A percentile compares a stretch with the other conserved stretches of the same genome.
Evolutionary conservation across 2,797 vertebrate genomes (phyloP).

Genomic region (Enteromius trimaculatus): DNA sequence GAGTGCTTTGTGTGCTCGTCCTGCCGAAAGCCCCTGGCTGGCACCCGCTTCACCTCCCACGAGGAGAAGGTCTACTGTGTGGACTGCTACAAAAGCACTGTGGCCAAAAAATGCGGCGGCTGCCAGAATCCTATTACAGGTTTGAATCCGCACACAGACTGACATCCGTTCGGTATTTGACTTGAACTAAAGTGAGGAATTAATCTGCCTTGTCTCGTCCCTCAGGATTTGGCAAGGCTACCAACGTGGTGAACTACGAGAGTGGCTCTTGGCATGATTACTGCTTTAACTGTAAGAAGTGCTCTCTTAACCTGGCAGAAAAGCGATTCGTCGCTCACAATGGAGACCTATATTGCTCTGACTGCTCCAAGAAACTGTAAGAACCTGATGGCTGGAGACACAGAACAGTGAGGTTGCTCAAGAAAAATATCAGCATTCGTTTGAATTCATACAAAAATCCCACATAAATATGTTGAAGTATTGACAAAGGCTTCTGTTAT

Average conservation of each 20-base stretch:
- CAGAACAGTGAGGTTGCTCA: neutral
- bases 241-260: slow-evolving; percentile 95
- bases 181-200: slow-evolving; percentile 23
- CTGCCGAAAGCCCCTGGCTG: slow-evolving; percentile 89
- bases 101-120: slow-evolving; percentile 93
- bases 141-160: slow-evolving; percentile 63
- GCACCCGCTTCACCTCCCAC: slow-evolving; percentile 91
- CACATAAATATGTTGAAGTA: slow-evolving; percentile 10
- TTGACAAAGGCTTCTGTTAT: slow-evolving; percentile 41
- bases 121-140: slow-evolving; percentile 97
- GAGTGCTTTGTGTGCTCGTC: slow-evolving; percentile 94
- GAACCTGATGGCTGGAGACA: neutral
- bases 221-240: slow-evolving; percentile 93
- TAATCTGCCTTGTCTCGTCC: slow-evolving; percentile 7
- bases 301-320: slow-evolving; percentile 89
- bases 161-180: neutral
- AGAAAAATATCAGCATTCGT: slow-evolving; percentile 21
- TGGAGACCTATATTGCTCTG: slow-evolving; percentile 88
- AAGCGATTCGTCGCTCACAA: slow-evolving; percentile 89
- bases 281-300: slow-evolving; percentile 97
- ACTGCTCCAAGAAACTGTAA: slow-evolving; percentile 90
- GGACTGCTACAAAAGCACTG: slow-evolving; percentile 92
- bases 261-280: slow-evolving; percentile 94
- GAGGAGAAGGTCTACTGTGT: slow-evolving; percentile 92
- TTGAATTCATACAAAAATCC: slow-evolving; percentile 20